These are phyloP conservation scores for Semnornis frantzii DNA, from an alignment of 2,113 vertebrate species.

Conservation along the genomic window DNA sequence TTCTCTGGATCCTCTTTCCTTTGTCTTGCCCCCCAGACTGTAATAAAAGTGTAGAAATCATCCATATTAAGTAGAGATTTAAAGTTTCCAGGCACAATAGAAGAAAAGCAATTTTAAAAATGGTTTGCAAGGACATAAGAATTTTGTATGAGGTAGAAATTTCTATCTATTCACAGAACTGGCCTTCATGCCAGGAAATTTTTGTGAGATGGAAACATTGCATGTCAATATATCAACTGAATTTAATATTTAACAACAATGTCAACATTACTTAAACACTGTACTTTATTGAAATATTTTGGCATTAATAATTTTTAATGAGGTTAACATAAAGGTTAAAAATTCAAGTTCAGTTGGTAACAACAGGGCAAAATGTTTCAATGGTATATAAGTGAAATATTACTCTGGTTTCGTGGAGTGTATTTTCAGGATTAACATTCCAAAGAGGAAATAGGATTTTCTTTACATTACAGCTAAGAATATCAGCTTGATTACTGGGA, in stretches of 20 bases:
- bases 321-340: not conserved
- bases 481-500: not conserved
- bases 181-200: not conserved
- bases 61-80: not conserved
- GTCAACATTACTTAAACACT: not conserved
- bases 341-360: not conserved
- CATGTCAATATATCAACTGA: not conserved
- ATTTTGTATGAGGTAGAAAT: not conserved
- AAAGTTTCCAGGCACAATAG: not conserved
- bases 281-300: not conserved
- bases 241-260: constrained; percentile 24
- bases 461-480: not conserved
- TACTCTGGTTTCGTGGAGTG: not conserved
- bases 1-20: not conserved
- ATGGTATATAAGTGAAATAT: not conserved
- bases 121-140: not conserved
- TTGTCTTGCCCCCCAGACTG: not conserved
- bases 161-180: not conserved
- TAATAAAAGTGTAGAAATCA: constrained; percentile 6
- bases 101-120: not conserved
- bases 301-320: not conserved
- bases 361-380: not conserved
- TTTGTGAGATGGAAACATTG: not conserved
- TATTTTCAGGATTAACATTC: constrained; percentile 18
- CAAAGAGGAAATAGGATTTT: constrained; percentile 4